Conservation (phyloP, 2,113 vertebrate genomes). For the Poeciliopsis retropinna region DNA sequence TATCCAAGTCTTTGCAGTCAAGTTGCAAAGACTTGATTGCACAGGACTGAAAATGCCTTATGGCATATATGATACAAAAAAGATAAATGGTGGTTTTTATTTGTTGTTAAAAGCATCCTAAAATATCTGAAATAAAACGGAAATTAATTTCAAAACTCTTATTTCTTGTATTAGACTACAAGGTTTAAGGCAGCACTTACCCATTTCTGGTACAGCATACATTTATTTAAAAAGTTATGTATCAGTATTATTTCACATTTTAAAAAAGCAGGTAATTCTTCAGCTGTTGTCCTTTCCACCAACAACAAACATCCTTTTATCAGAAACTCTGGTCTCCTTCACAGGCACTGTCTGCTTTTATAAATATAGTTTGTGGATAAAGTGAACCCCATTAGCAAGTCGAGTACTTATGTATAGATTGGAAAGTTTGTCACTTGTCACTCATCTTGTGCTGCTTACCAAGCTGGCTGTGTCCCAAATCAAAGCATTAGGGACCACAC, state of each 20-base stretch:
- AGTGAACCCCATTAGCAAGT: slow-evolving; percentile 80
- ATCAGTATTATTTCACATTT: slow-evolving; percentile 33
- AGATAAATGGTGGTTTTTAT: neutral
- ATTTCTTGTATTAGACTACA: neutral
- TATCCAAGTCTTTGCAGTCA: no score
- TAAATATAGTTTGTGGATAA: slow-evolving; percentile 81
- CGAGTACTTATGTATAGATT: slow-evolving; percentile 71
- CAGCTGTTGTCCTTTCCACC: slow-evolving; percentile 47
- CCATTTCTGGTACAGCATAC: slow-evolving; percentile 3
- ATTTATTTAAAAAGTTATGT: neutral
- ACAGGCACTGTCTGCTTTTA: slow-evolving; percentile 72
- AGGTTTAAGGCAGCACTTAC: neutral
- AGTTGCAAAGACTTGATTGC: neutral
- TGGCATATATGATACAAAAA: neutral
- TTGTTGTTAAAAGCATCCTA: neutral
- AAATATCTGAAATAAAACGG: no score
- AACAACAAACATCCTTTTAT: slow-evolving; percentile 30
- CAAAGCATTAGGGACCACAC: slow-evolving; percentile 68
- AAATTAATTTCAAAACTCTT: no score
- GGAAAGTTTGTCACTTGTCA: slow-evolving; percentile 79
- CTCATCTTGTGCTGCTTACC: slow-evolving; percentile 76
- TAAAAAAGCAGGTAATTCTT: slow-evolving; percentile 13
- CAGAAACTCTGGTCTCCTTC: slow-evolving; percentile 72
- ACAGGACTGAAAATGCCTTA: neutral
- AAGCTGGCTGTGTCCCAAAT: slow-evolving; percentile 66